phyloP scores from a whole-genome alignment of 2,113 vertebrate species.

The Chaetura pelagica region DNA sequence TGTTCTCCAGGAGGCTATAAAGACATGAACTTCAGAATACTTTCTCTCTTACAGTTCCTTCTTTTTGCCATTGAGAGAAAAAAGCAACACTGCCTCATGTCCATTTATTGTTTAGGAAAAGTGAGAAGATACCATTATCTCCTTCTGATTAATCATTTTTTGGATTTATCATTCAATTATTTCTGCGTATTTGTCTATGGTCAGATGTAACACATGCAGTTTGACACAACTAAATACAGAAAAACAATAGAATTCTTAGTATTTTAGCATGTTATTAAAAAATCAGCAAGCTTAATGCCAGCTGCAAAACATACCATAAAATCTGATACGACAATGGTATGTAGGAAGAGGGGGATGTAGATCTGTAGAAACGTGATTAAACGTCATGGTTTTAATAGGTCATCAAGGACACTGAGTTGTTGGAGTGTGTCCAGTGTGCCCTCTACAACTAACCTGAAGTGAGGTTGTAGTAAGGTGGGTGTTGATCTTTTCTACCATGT shows the following conservation, averaged over 20 bases:
- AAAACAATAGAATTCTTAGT: neutral
- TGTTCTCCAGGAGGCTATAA: neutral
- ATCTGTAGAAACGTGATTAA: neutral
- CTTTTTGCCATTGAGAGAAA: neutral
- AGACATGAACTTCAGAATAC: neutral
- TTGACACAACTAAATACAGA: neutral
- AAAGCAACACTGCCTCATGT: neutral
- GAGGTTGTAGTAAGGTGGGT: too few relatives aligned
- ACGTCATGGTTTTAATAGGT: neutral
- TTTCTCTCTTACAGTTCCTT: neutral
- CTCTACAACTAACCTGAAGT: too few relatives aligned
- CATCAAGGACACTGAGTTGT: neutral
- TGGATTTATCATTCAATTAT: neutral
- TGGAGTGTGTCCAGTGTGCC: too few relatives aligned
- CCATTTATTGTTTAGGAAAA: neutral
- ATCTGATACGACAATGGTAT: neutral
- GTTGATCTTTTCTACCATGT: too few relatives aligned
- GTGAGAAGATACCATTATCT: neutral
- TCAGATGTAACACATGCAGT: neutral
- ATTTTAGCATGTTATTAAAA: neutral
- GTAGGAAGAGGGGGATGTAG: neutral
- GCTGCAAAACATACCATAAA: neutral
- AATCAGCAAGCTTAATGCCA: neutral
- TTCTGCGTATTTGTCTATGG: neutral
- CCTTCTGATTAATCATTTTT: neutral